phyloP scores from a whole-genome alignment of 1,140 invertebrate genomes.

The Anoplolepis gracilipes region DNA sequence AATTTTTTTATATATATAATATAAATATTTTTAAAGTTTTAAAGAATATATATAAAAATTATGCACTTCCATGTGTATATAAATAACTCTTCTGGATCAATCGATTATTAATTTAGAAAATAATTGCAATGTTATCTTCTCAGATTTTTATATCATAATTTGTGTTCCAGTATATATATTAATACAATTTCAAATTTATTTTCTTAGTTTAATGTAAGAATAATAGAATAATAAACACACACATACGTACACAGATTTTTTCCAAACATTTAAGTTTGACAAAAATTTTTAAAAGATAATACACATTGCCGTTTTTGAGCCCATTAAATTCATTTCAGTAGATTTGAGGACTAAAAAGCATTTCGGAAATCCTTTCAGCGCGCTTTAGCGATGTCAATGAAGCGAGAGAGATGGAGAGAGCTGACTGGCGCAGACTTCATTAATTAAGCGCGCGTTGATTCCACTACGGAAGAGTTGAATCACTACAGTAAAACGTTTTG shows the following conservation, averaged over 20 bases:
- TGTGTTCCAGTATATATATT: too few species aligned
- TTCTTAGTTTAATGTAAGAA: neutral
- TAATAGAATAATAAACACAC: neutral
- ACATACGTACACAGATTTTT: neutral
- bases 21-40: neutral
- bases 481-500: conserved; percentile 72
- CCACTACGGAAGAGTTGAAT: conserved; percentile 80
- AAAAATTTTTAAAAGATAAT: conserved; percentile 16
- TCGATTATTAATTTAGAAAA: conserved; percentile 17
- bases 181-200: neutral
- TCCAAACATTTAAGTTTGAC: neutral
- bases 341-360: conserved; percentile 52
- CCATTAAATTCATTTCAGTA: conserved; percentile 26
- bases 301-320: neutral
- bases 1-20: neutral
- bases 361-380: conserved; percentile 50
- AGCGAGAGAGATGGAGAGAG: conserved; percentile 32
- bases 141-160: neutral
- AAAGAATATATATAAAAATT: neutral
- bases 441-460: conserved; percentile 80
- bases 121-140: neutral
- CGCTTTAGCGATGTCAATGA: conserved; percentile 43
- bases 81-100: neutral
- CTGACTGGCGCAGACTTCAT: conserved; percentile 80
- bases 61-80: neutral